phyloP scores from a whole-genome alignment of 2,888 invertebrate species.

The Tridacna crocea region DNA sequence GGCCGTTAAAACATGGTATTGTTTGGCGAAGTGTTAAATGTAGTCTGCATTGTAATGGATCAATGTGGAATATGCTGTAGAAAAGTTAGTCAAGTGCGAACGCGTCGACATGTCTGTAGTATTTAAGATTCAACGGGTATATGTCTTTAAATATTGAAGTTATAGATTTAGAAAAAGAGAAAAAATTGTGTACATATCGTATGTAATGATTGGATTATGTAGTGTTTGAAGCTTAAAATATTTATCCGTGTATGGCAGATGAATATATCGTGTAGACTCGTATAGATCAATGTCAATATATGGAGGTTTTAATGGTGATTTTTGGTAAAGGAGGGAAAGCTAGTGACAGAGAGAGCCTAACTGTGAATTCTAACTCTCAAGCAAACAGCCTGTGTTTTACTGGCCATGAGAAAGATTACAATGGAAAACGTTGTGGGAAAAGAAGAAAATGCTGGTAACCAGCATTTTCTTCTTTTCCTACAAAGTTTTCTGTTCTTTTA shows the following conservation, averaged over 20 bases:
- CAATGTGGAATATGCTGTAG: background rate
- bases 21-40: too few species aligned
- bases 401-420: too few species aligned
- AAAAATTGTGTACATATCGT: background rate
- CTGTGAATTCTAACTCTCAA: background rate
- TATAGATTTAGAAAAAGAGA: background rate
- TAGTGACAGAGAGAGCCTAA: background rate
- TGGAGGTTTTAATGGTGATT: too few species aligned
- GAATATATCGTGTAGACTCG: background rate
- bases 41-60: too few species aligned
- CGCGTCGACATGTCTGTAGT: slow-evolving; percentile 3
- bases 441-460: too few species aligned
- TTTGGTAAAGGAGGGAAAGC: background rate
- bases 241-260: too few species aligned
- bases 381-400: background rate
- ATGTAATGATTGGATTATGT: background rate
- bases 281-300: background rate
- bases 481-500: too few species aligned
- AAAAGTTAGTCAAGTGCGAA: slow-evolving; percentile 23
- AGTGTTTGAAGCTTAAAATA: background rate
- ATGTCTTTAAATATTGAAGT: slow-evolving; percentile 2
- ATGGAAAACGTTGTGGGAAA: too few species aligned
- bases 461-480: too few species aligned
- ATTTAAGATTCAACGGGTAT: slow-evolving; percentile 7
- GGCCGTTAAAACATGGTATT: too few species aligned